Evolutionary conservation across 2,113 vertebrate genomes (phyloP).

Genomic region (Mastomys natalensis): DNA sequence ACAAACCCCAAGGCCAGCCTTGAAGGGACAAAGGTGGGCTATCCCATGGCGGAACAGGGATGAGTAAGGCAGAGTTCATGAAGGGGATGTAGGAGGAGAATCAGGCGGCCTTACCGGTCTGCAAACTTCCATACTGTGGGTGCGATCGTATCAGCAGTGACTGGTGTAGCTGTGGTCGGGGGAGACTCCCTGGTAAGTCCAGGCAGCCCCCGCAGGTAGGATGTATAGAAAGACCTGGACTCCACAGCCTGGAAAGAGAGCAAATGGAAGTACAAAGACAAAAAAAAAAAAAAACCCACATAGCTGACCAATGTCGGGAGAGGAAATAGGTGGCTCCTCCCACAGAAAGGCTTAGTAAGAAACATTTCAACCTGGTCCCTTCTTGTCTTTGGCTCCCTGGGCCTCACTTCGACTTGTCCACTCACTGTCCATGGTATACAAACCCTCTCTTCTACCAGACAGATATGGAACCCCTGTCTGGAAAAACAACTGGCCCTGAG

Average conservation of each 20-base stretch:
- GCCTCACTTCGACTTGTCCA: background rate
- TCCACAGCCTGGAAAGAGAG: conserved; percentile 87
- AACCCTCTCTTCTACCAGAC: background rate
- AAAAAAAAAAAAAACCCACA: background rate
- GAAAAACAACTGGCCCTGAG: background rate
- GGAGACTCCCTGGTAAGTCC: conserved; percentile 86
- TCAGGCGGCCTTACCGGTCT: conserved; percentile 85
- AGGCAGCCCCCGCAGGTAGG: conserved; percentile 89
- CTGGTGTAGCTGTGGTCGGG: background rate
- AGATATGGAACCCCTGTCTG: background rate
- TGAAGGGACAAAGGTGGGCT: background rate
- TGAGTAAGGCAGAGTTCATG: background rate
- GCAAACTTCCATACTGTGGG: conserved; percentile 83
- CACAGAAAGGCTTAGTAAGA: background rate
- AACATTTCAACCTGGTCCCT: background rate
- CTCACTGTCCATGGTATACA: background rate
- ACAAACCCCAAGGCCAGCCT: background rate
- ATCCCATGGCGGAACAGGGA: background rate
- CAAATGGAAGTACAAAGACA: background rate
- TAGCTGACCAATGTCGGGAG: background rate
- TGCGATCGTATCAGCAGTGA: background rate
- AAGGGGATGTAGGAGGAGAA: background rate
- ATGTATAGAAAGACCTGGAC: conserved; percentile 91
- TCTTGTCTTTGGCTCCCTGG: background rate
- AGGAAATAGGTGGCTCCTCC: background rate